Evolutionary conservation across 2,797 vertebrate species (phyloP), one percentile per base, ranked within the genome.

Genomic region (Xenentodon cancila): DNA sequence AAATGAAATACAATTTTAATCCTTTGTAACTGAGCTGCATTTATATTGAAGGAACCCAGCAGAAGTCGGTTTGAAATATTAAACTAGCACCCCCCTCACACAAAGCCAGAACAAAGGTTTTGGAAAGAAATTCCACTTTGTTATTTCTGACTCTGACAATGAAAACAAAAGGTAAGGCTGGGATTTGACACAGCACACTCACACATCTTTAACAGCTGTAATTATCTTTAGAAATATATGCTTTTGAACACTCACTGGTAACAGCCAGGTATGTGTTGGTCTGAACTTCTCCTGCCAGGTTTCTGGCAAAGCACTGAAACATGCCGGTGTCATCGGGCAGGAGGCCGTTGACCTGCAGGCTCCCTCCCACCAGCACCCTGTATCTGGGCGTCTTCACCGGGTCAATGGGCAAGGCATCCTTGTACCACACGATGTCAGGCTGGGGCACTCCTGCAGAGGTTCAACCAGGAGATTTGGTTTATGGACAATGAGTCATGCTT

Each of bases 191-290:
- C 51, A 59, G 37, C 18, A 59, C 17, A 19, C 27, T 48, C 4
- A 40, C 52, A 48, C 9, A 3, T 11, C 8, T 50, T 53, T 55
- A 17, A 57, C 17, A 59, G 16, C 27, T n/a, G 15, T 7, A 51
- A 45, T 66, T 66, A 71, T 22, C 21, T 16, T 9, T 16, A 5
- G 9, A 22, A 61, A 12, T 9, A 0, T 18, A 57, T 51, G 50
- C 11, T 9, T n/a, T 46, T 18, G 40, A 34, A 22, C 15, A 94
- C 97, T 91, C 90, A 99, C 98, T 98, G 82, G 98, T 99, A 62
- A 99, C 98, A 0, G 97, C 96, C 81, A 99, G 93, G 92, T 99
- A 99, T 1, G 97, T 98, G 91, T 97, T 97, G 80, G 96, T 96
- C 87, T 99, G 98, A 64, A 95, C 95, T 84, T 98, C 97, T 37